Evolutionary conservation across 2,113 vertebrate species (phyloP), one percentile per base, ranked within the genome.

Genomic region (Paedocypris sp.): DNA sequence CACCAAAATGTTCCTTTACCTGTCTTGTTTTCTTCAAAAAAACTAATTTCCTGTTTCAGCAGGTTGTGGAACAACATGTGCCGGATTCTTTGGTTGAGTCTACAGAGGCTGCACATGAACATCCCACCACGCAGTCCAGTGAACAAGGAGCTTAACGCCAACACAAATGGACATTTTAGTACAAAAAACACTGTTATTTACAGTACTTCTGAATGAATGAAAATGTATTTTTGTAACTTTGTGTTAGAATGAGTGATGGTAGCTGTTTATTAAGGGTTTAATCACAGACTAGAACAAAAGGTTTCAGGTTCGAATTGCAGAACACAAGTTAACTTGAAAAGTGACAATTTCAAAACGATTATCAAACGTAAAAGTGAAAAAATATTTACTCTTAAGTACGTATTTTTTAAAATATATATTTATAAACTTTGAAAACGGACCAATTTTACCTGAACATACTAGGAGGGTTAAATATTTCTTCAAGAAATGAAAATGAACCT

Each of bases 21-120:
- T 9, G 86, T 46, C 6, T 80, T 77, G 65, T 80, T 84, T 41
- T 78, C 70, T 1, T 81, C 79, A 63, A 87, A 87, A 68, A 86
- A 87, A 51, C 61, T 49, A 15, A 85, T 78, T 3, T 87, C 86
- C 69, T 86, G 86, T 64, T 72, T 70, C 66, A 86, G 56, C 4
- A 86, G 63, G 11, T 61, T 72, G 50, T 71, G 62, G 57, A 84
- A 87, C 31, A 87, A 68, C 68, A 80, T 50, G 33, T 75, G 70
- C 45, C 79, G 79, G 26, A 86, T 73, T 26, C 83, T 79, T 61
- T 66, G 75, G 74, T 84, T 86, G 38, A 87, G 77, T 46, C 83
- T 64, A 46, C 68, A 32, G 56, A 86, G 46, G 1, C 72, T 69
- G 33, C 61, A 75, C 80, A 77, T 83, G 31, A 86, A 86, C 10